Base-by-base conservation (phyloP, 1,140 invertebrate genomes). In the Homarus americanus region DNA sequence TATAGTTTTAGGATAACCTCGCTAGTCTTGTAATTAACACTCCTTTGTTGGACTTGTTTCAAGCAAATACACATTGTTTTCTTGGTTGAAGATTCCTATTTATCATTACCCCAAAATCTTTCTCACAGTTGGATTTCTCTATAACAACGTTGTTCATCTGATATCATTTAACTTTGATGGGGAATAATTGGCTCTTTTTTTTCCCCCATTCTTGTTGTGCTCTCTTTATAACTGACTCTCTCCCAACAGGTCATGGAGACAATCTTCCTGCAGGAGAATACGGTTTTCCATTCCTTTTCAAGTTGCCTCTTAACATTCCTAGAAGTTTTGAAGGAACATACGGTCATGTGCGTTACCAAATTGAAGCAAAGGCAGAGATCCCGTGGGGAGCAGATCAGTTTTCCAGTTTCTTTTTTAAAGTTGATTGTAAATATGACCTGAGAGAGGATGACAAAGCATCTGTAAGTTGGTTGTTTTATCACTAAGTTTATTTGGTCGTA, bases 311-410 rank as follows among this genome's bases (percentile, higher is more conserved):
- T 32, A 69, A 69, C 9, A 69, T 69, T 32, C 63, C 63, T 0
- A 32, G n/a, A 69, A 69, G 63, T 12, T 69, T 32, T 69, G 63
- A 69, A 69, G 63, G 63, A 69, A 69, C n/a, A 69, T 69, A 69
- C 0, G 63, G 63, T 69, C 63, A 69, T 24, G 32, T 69, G 28
- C 63, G 63, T 69, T 69, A 69, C 32, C 17, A 32, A 32, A 69
- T 69, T 69, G 63, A 69, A 32, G 63, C 63, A 28, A 69, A 69
- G 28, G 63, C 63, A 32, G 63, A 69, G 32, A 32, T 69, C 32
- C 63, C 63, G 9, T 69, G 63, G 63, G 63, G 63, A 69, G 32
- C 63, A 32, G 28, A 32, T 69, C 63, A 28, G 12, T 12, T 69
- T 32, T 69, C 63, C 63, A 69, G n/a, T 69, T 17, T 28, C n/a